Base-by-base conservation (phyloP, 1,140 invertebrate species). In the Drosophila mayri region DNA sequence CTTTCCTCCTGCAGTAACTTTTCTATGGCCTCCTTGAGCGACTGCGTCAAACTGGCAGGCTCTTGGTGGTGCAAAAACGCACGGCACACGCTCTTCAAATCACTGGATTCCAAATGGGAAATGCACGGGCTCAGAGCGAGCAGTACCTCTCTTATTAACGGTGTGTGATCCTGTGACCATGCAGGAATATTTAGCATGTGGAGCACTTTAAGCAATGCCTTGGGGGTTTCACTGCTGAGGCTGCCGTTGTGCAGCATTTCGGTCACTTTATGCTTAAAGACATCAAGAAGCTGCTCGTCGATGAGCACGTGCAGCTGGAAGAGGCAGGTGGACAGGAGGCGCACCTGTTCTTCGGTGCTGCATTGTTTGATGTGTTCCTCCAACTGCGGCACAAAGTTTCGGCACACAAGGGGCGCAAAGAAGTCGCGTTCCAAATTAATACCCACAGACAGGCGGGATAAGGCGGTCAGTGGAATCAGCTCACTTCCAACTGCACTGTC, bases 41-140 rank as follows among this genome's bases (percentile, higher is more conserved):
- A 64, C 35, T 50, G 38, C 4, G 71, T 37, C 20, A 93, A 40
- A 2, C 43, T 30, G 0, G 90, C 81, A 3, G 92, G 92, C 59
- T 93, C 92, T 14, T 91, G 79, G 50, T 93, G 90, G 57, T 88
- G 81, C 32, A 91, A 52, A 52, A 81, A 92, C 1, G 85, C 61
- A 2, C 78, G 81, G 35, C 76, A 91, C 5, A 87, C 43, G 16
- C 54, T 74, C 71, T 85, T 88, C 0, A 85, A 30, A 18, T 92
- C 91, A 7, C 11, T 58, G 7, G 80, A 7, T 14, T 91, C 64
- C 37, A 93, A 41, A 0, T 80, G 38, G 1, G 35, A 22, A 4
- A 92, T 30, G 32, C 79, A 76, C 4, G 43, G 52, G 9, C 38
- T 3, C 18, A 90, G 40, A 3, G 25, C 22, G 9, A 90, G 14